Evolutionary conservation across 1,140 invertebrate genomes (phyloP), one percentile per base, ranked within the genome.

Genomic region (Elymnias hypermnestra): DNA sequence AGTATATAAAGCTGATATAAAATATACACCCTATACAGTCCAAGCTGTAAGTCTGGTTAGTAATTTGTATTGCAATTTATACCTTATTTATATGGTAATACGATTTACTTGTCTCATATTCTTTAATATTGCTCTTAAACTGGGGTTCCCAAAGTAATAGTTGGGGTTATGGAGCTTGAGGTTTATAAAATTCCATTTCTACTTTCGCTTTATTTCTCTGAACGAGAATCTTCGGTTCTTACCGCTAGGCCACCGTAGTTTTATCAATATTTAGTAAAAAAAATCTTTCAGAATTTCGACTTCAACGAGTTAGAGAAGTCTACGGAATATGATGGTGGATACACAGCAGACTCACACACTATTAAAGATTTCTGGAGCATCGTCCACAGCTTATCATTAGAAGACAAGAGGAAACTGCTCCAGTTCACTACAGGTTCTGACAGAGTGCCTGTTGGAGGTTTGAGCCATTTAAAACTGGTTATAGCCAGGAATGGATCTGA

Each of bases 361-460:
- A 95, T 99, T 38, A 91, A 92, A 63, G 89, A 95, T 65, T 99
- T 99, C 77, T 99, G 98, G 98, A 91, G 92, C 49, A 93, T 98
- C 15, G 97, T 98, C n/a, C 95, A 98, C 75, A 90, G 91, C 12
- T 87, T 99, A 31, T 86, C 91, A 0, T 57, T 92, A 1, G 94
- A 95, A 63, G 92, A 96, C 53, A 97, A 98, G 83, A 91, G 95
- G 38, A 95, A 96, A 70, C 91, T 98, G 45, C 88, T 98, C 26
- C 93, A 98, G 63, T 99, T 98, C 69, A 92, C 98, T 0, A 98
- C 96, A 0, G 98, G 98, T 22, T 97, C 95, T 41, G 97, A 98
- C 83, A 87, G 97, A 45, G 95, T 99, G 15, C 97, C 98, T 0
- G 94, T 99, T 2, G 92, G 95, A 8, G 98, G 98, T 0, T 90